Conservation (phyloP, 2,113 vertebrate genomes). For the Mohoua ochrocephala region DNA sequence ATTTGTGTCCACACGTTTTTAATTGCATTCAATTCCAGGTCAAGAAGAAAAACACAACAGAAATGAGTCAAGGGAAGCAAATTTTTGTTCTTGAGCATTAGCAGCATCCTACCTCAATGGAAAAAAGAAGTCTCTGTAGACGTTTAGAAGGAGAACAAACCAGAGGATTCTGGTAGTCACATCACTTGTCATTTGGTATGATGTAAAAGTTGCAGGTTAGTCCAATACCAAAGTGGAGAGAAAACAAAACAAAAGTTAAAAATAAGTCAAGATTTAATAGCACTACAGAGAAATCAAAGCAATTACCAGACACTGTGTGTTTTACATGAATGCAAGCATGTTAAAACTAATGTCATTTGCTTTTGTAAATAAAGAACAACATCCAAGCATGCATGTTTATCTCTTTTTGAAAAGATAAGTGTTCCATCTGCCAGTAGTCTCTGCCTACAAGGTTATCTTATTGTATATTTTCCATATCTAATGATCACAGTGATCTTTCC, state of each 20-base stretch:
- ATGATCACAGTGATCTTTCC: not conserved
- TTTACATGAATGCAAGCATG: conserved; percentile 49
- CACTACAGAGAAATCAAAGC: not conserved
- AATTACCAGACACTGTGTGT: conserved; percentile 23
- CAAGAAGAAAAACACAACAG: not conserved
- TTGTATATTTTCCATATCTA: not conserved
- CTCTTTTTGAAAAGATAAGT: conserved; percentile 62
- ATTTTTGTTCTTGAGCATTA: not conserved
- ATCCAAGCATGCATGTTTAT: conserved; percentile 39
- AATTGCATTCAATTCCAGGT: not conserved
- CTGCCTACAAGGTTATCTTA: not conserved
- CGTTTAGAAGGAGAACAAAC: not conserved
- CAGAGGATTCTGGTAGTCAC: not conserved
- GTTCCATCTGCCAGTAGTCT: conserved; percentile 31
- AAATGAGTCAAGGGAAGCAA: not conserved
- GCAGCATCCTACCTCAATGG: not conserved
- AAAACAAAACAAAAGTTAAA: not conserved
- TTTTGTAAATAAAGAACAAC: conserved; percentile 64
- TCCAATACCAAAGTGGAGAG: not conserved
- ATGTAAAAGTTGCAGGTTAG: not conserved
- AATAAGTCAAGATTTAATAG: not conserved
- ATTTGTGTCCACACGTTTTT: not conserved
- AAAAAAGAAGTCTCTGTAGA: not conserved
- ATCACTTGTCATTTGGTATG: not conserved
- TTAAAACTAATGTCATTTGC: conserved; percentile 61